phyloP scores from a whole-genome alignment of 2,797 vertebrate genomes.

The Mormyrops boulengeri region DNA sequence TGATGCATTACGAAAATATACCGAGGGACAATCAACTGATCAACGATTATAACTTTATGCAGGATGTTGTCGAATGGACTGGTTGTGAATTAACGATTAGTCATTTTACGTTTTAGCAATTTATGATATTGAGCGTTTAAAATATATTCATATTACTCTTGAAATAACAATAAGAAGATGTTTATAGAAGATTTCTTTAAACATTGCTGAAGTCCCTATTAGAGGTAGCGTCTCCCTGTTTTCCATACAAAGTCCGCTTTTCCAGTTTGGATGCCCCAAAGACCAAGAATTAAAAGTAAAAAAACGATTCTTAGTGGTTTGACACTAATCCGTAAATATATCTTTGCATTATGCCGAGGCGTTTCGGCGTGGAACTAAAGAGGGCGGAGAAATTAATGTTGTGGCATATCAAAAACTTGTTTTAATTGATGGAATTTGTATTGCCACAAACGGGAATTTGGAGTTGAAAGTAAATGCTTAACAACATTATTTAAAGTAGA shows the following conservation, averaged over 20 bases:
- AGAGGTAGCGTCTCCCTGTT: neutral
- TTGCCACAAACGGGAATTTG: neutral
- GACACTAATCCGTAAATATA: neutral
- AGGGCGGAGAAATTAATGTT: neutral
- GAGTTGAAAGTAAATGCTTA: neutral
- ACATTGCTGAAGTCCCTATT: neutral
- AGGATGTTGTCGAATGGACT: neutral
- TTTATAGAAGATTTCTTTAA: neutral
- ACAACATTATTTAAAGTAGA: neutral
- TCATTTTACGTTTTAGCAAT: neutral
- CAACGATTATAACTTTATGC: neutral
- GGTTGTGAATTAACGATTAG: neutral
- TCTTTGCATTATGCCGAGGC: neutral
- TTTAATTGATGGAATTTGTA: neutral
- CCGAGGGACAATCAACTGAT: neutral
- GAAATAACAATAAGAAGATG: neutral
- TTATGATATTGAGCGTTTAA: neutral
- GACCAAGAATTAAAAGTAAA: neutral
- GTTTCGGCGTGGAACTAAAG: neutral
- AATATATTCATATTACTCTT: neutral
- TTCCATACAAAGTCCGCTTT: neutral
- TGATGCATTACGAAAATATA: neutral
- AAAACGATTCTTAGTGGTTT: neutral
- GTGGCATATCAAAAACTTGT: neutral
- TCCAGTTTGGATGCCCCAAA: neutral